Evolutionary conservation across 1,140 invertebrate genomes (phyloP).

Genomic region (Sipha flava): DNA sequence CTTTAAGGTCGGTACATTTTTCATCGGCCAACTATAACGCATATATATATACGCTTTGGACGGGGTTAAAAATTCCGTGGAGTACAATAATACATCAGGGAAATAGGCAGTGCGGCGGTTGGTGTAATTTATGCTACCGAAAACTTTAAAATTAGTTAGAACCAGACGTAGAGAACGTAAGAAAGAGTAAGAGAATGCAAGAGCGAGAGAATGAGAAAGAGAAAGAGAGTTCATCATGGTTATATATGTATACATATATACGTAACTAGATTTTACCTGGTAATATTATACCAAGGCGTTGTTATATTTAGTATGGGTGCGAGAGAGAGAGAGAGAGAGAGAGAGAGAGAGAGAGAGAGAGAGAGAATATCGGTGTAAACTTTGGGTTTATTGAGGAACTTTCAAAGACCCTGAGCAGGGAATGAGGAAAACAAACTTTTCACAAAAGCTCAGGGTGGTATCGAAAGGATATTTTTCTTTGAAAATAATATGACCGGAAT

Average conservation of each 20-base stretch:
- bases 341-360: not conserved
- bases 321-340: not conserved
- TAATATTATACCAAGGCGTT: not conserved
- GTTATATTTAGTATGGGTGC: not conserved
- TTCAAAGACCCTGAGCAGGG: not conserved
- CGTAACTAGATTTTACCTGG: constrained; percentile 14
- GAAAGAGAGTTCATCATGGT: not conserved
- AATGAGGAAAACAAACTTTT: constrained; percentile 16
- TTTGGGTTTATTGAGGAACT: constrained; percentile 29
- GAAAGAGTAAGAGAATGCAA: not conserved
- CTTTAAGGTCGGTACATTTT: constrained; percentile 29
- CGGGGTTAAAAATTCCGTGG: constrained; percentile 26
- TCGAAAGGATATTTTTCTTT: constrained; percentile 4
- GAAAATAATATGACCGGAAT: not conserved
- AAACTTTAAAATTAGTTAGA: constrained; percentile 32
- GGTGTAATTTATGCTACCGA: constrained; percentile 24
- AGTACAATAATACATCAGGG: constrained; percentile 30
- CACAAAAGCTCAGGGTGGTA: not conserved
- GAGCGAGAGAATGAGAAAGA: not conserved
- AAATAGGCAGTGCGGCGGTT: not conserved
- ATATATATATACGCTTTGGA: not conserved
- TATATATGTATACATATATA: not conserved
- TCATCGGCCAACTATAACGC: constrained; percentile 14
- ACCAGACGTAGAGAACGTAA: not conserved
- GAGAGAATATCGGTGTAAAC: constrained; percentile 19